Conservation (phyloP, 2,888 invertebrate species). For the Apodemia duryi region DNA sequence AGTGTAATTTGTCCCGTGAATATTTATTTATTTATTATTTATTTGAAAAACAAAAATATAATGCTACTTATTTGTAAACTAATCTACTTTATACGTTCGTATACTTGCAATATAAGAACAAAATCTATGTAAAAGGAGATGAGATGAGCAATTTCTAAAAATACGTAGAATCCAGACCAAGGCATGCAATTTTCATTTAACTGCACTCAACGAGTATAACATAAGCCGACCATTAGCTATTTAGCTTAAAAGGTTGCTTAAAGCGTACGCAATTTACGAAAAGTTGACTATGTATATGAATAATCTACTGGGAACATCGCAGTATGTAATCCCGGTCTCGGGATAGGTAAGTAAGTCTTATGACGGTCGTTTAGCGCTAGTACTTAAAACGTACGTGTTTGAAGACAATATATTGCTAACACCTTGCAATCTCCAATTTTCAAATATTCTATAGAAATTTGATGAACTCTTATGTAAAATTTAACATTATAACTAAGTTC, state of each 20-base stretch:
- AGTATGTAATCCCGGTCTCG: conserved; percentile 36
- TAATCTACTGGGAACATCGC: conserved; percentile 29
- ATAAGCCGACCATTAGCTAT: conserved; percentile 30
- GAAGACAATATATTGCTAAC: neutral
- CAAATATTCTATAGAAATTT: too few relatives aligned
- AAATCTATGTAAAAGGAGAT: neutral
- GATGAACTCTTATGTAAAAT: too few relatives aligned
- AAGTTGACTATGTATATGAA: conserved; percentile 26
- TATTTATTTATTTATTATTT: too few relatives aligned
- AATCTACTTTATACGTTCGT: neutral
- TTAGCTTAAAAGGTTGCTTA: conserved; percentile 28
- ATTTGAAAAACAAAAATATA: too few relatives aligned
- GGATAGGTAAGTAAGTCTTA: conserved; percentile 39
- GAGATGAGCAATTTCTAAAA: conserved; percentile 26
- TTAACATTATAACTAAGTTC: too few relatives aligned
- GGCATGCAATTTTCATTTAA: conserved; percentile 29
- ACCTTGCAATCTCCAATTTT: neutral
- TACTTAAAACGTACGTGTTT: neutral
- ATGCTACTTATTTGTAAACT: conserved; percentile 5
- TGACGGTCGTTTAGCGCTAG: neutral
- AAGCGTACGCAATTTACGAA: conserved; percentile 26
- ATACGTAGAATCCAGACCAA: conserved; percentile 24
- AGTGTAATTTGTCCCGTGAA: too few relatives aligned
- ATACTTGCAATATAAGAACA: conserved; percentile 1
- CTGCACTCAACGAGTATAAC: conserved; percentile 24